Base-by-base conservation (phyloP, 2,888 invertebrate genomes). In the Nezara viridula region DNA sequence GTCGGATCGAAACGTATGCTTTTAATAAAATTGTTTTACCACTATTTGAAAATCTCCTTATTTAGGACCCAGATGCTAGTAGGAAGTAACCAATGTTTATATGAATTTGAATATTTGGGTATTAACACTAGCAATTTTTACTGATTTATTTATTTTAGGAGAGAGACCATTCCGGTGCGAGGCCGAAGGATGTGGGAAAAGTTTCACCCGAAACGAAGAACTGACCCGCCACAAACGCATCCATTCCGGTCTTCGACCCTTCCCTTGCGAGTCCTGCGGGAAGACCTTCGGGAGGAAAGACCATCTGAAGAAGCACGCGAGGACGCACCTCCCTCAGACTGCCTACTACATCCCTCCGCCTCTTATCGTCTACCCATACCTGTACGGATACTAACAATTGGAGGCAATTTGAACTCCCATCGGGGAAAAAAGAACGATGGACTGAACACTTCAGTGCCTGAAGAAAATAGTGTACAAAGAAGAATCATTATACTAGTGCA, bases 201-300 rank as follows among this genome's bases (percentile, higher is more conserved):
- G 97, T 0, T 98, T 98, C 92, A 98, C 98, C 0, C 95, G 98
- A 91, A 98, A 98, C 93, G 98, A 98, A 92, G 98, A 98, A 92
- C 93, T 98, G 91, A 98, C 98, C 0, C 94, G 98, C n/a, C 98
- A 98, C 92, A 97, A 97, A 92, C 94, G 98, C 91, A 98, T 98
- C 86, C 98, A 98, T 92, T 96, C 97, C 0, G 98, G 98, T 0
- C 93, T 97, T 0, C 94, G 97, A 86, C 97, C 98, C 0, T 98
- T 96, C 92, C 95, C 97, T 0, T 99, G 98, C 92, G 94, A 95
- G 0, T 95, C 96, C 32, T 99, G 98, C 92, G 97, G 97, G 7
- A 99, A 99, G 93, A 95, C 96, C 90, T 99, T 98, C 92, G 98
- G 98, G 0, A 94, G 98, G 81, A 96, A 98, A 91, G 98, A 99